phyloP scores from a whole-genome alignment of 64 coral and sea anemone species.

The Hydrozoanthus tunicans region DNA sequence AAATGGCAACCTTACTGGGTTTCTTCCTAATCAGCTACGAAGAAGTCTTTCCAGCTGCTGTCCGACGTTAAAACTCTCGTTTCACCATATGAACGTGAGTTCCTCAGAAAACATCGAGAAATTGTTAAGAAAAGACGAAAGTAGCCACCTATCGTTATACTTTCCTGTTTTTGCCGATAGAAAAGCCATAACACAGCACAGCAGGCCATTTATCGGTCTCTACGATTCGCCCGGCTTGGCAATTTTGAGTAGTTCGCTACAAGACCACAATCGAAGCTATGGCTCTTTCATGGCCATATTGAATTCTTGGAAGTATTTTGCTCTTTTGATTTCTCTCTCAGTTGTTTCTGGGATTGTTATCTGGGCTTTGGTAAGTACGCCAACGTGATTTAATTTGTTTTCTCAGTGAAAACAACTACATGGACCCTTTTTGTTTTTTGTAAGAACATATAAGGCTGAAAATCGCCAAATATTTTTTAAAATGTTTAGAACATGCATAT shows the following conservation, averaged over 20 bases:
- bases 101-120: neutral
- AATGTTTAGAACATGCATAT: no score
- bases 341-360: neutral
- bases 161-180: neutral
- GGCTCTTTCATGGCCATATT: neutral
- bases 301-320: neutral
- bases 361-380: constrained; percentile 1
- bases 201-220: neutral
- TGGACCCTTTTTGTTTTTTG: neutral
- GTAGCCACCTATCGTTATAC: neutral
- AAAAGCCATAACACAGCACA: neutral
- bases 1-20: neutral
- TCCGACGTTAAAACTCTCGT: neutral
- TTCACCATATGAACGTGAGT: neutral
- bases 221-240: neutral
- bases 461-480: no score
- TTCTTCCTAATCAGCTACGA: neutral
- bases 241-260: neutral
- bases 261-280: neutral
- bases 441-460: no score
- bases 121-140: neutral
- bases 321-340: neutral
- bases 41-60: neutral
- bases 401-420: neutral
- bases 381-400: neutral